phyloP scores from a whole-genome alignment of 2,113 vertebrate genomes.

The Carassius auratus region DNA sequence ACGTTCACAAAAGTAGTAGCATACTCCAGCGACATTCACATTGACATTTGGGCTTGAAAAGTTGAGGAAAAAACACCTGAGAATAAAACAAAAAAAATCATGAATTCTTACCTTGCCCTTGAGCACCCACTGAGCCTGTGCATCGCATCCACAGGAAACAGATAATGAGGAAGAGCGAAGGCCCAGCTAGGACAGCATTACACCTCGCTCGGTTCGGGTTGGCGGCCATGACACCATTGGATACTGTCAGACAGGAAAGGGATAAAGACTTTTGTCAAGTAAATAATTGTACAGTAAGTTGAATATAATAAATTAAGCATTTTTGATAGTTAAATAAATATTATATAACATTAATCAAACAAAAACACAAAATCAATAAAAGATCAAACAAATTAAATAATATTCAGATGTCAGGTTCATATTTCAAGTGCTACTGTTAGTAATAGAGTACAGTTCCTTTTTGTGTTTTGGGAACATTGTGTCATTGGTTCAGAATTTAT shows the following conservation, averaged over 20 bases:
- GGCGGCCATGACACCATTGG: slow-evolving; percentile 79
- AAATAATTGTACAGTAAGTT: background rate
- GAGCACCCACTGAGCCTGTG: slow-evolving; percentile 62
- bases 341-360: too few species aligned
- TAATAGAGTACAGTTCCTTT: background rate
- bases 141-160: slow-evolving; percentile 66
- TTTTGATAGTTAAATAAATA: background rate
- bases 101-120: slow-evolving; percentile 84
- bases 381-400: background rate
- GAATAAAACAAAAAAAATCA: background rate
- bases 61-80: background rate
- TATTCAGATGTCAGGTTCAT: background rate
- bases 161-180: slow-evolving; percentile 59
- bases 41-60: background rate
- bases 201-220: slow-evolving; percentile 55
- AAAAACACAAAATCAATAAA: too few species aligned
- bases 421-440: background rate
- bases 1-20: background rate
- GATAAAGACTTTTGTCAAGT: background rate
- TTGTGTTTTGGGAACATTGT: background rate
- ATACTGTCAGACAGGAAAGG: slow-evolving; percentile 59
- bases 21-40: background rate
- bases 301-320: too few species aligned
- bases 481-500: background rate
- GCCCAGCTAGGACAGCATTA: slow-evolving; percentile 50